Evolutionary conservation across 2,113 vertebrate genomes (phyloP), one percentile per base, ranked within the genome.

Genomic region (Centrocercus urophasianus): DNA sequence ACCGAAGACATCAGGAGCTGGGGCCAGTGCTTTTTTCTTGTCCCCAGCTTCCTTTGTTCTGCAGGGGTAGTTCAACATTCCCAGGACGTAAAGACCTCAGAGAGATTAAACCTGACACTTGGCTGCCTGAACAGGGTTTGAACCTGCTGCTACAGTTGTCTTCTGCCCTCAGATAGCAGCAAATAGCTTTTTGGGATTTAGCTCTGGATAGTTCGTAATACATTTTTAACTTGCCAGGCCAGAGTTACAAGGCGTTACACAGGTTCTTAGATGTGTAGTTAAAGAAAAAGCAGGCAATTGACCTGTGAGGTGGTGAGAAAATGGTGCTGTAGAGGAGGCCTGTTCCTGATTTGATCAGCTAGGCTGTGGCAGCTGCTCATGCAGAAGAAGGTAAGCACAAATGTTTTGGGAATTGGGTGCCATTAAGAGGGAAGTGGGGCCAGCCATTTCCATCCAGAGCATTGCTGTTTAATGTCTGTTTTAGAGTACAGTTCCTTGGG

Each of bases 381-480:
- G 17, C 21, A 48, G 25, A 13, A 32, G n/a, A 18, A 38, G 0
- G 0, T 43, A 8, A 14, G n/a, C 54, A 13, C 47, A 19, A 19
- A 19, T 2, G 21, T 34, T 8, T 27, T 54, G 48, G 71, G 6
- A 27, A 16, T 64, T 36, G 17, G 59, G 8, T 21, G 50, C 6
- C 17, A 19, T 66, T 40, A 47, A 42, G 60, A 21, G 18, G 34
- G 16, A 73, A 17, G 47, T 1, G 19, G 65, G 34, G 54, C 13
- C 65, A 56, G 38, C 40, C 40, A 11, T 42, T 66, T 13, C 28
- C 8, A 13, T 45, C 36, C 16, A 32, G 56, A 52, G 47, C 8
- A 27, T 40, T 61, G 60, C 65, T 59, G 3, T 22, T 77, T 24
- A 14, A 1, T 18, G n/a, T 28, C 65, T 6, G 8, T 7, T 73